phyloP scores from a whole-genome alignment of 2,888 invertebrate genomes.

The Elmis aenea region DNA sequence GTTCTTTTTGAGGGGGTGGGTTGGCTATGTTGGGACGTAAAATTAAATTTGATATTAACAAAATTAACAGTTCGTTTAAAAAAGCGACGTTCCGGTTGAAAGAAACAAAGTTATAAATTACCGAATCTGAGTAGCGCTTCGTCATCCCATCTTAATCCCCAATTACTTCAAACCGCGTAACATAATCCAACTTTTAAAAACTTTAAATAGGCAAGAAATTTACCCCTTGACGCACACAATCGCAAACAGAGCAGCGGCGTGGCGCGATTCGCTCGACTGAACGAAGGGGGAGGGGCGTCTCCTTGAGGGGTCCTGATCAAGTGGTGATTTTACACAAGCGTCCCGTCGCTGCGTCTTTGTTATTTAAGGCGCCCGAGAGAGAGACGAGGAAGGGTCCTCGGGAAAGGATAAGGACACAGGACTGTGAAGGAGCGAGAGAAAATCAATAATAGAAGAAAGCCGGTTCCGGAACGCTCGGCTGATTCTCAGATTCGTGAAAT shows the following conservation, averaged over 20 bases:
- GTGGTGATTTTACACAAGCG: slow-evolving; percentile 37
- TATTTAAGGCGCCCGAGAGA: slow-evolving; percentile 27
- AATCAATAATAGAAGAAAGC: slow-evolving; percentile 50
- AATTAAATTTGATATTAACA: too few relatives aligned
- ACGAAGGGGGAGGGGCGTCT: slow-evolving; percentile 34
- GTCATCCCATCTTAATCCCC: slow-evolving; percentile 23
- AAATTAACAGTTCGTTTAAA: too few relatives aligned
- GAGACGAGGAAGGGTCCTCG: slow-evolving; percentile 18
- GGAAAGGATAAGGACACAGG: slow-evolving; percentile 30
- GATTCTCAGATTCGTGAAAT: slow-evolving; percentile 50
- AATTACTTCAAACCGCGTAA: slow-evolving; percentile 24
- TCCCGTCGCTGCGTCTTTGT: slow-evolving; percentile 30
- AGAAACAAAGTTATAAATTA: slow-evolving; percentile 9
- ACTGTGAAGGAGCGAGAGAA: slow-evolving; percentile 40
- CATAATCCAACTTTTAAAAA: slow-evolving; percentile 34
- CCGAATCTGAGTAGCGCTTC: slow-evolving; percentile 15
- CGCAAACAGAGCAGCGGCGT: slow-evolving; percentile 40
- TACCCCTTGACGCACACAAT: slow-evolving; percentile 35
- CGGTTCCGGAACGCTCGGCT: slow-evolving; percentile 50
- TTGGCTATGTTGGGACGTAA: too few relatives aligned
- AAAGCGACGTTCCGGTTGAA: neutral
- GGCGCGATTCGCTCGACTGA: slow-evolving; percentile 44
- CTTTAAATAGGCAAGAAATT: slow-evolving; percentile 35
- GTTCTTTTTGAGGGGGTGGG: too few relatives aligned
- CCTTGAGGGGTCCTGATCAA: slow-evolving; percentile 34